Evolutionary conservation across 1,140 invertebrate species (phyloP), one percentile per base, ranked within the genome.

Genomic region (Papilio polytes): DNA sequence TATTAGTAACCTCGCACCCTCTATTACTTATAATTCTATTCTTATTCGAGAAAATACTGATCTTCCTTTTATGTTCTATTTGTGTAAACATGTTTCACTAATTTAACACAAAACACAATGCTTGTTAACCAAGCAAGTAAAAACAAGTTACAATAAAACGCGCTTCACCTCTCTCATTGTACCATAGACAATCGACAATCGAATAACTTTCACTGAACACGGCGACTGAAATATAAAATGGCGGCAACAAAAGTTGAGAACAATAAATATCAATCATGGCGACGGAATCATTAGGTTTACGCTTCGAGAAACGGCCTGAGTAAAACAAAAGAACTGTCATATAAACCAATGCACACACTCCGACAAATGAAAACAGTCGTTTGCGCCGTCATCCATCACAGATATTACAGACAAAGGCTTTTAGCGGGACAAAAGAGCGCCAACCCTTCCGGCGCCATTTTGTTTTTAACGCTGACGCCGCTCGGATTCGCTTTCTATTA

Each of bases 341-440:
- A 82, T 80, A 51, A 81, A 81, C 81, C 80, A 81, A 81, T 79
- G 78, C 80, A 53, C 74, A 81, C 78, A 80, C 70, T 80, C 81
- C 80, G 80, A 74, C 80, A 82, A 84, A 81, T 82, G 80, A 82
- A 82, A 80, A 84, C 79, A 80, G 74, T 80, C 80, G 77, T 31
- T 76, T 44, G 48, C 44, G 80, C 72, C 79, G 80, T 82, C 84
- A 86, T 85, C 83, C 84, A 86, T 87, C 86, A 87, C 78, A 66
- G 80, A 74, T 53, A 74, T 80, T 80, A 81, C 80, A 80, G 84
- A 84, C 85, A 86, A 88, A 89, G 84, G 82, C 86, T 87, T 88
- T 88, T 87, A 87, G 86, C 85, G 80, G 80, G 79, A 86, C 85
- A 85, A 87, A 83, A 79, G 80, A 36, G 77, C 56, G 77, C 59